Conservation (phyloP, 2,113 vertebrate species). For the Actenoides hombroni region DNA sequence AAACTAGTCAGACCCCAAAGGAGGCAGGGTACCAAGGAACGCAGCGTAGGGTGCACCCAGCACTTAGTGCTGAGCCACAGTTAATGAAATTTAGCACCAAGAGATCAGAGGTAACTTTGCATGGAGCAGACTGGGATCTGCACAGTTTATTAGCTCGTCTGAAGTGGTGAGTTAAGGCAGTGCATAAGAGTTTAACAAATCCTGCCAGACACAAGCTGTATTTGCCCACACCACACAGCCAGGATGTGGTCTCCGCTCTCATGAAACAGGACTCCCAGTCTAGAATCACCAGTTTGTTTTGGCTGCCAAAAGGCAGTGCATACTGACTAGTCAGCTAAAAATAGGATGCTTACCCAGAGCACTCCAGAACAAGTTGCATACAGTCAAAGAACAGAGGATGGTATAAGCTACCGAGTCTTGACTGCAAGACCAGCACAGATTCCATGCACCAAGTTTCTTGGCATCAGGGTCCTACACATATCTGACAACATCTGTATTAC, state of each 20-base stretch:
- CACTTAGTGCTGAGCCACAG: neutral
- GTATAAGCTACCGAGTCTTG: neutral
- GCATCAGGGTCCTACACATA: neutral
- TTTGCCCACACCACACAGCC: neutral
- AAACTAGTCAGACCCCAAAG: neutral
- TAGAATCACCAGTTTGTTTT: neutral
- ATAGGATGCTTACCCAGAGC: neutral
- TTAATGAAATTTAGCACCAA: accelerated
- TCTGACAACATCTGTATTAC: neutral
- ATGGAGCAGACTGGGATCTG: neutral
- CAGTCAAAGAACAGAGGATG: neutral
- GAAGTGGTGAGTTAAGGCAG: neutral
- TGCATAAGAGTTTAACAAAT: neutral
- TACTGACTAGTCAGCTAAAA: neutral
- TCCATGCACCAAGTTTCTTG: neutral
- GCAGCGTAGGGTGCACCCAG: too few species aligned
- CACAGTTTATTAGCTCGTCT: neutral
- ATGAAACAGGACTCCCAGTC: neutral
- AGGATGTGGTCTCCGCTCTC: neutral
- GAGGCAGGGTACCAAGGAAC: neutral
- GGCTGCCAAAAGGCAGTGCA: neutral
- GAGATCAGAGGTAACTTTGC: neutral
- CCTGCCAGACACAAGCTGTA: neutral
- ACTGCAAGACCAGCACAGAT: neutral
- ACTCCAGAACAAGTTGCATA: neutral